Evolutionary conservation across 37 sponge, comb jelly and placozoan species (phyloP), one percentile per base, ranked within the genome.

Genomic region (Chondrosia reniformis): DNA sequence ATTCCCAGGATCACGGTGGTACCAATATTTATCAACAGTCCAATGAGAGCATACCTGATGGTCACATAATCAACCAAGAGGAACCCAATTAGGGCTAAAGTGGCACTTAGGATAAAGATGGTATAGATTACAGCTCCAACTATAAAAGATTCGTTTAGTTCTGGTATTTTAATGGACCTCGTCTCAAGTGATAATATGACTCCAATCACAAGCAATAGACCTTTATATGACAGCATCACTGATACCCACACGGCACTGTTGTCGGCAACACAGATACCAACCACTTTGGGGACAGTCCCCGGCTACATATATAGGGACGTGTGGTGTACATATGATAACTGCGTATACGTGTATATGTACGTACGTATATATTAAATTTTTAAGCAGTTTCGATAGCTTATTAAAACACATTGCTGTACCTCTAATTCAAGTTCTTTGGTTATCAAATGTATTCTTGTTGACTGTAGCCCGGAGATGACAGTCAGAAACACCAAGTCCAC

Each of bases 171-270:
- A 15, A 87, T 79, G 27, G 76, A 78, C 8, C 88, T 49, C 22
- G 88, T 87, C 75, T 87, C 88, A 71, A 82, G 82, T 10, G 88
- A 83, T 27, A 87, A 83, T 39, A 81, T 78, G 5, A 77, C 37
- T 67, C 88, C 88, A 41, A 77, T 42, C 27, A 87, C 33, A 21
- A 87, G 43, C 12, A 82, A 57, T 32, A 78, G 17, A n/a, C 88
- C 88, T 78, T 87, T 87, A 84, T 82, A 81, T 40, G 45, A 72
- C n/a, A 87, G 41, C 55, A 87, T 54, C 38, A 81, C 54, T 3
- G 61, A 25, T 0, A 87, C 30, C 83, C 82, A 81, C n/a, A 71
- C 39, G 45, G 55, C 21, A 17, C 41, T 25, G 37, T 41, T 0
- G 1, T 33, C 58, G 7, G 85, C 33, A 22, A 28, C 4, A 22